Conservation (phyloP, 2,888 invertebrate genomes). For the Leucoptera coffeella region DNA sequence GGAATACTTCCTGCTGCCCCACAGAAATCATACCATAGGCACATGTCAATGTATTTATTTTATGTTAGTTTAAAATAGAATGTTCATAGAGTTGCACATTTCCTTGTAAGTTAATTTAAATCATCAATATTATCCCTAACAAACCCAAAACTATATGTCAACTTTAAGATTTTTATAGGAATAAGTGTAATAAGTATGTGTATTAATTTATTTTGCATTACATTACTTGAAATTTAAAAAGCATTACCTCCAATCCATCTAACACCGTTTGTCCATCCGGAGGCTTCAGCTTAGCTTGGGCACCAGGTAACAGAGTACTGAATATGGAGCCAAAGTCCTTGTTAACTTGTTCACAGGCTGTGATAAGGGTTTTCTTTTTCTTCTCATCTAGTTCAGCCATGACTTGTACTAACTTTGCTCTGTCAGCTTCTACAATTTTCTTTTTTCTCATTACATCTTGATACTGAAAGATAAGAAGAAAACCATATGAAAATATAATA, state of each 20-base stretch:
- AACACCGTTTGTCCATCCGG: constrained; percentile 67
- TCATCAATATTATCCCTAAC: too few species aligned
- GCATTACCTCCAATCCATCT: constrained; percentile 76
- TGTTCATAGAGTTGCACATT: too few species aligned
- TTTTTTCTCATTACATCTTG: constrained; percentile 65
- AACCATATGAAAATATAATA: neutral
- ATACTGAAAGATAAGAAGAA: constrained; percentile 36
- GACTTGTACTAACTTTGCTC: constrained; percentile 65
- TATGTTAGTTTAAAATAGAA: too few species aligned
- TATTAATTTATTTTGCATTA: too few species aligned
- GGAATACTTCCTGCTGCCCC: too few species aligned
- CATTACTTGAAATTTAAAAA: too few species aligned
- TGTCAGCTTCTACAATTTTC: constrained; percentile 67
- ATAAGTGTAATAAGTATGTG: too few species aligned
- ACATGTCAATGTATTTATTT: too few species aligned
- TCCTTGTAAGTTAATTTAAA: too few species aligned
- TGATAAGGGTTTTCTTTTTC: constrained; percentile 74
- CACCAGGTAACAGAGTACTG: constrained; percentile 82
- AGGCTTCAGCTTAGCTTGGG: constrained; percentile 79
- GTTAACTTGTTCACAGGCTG: constrained; percentile 66
- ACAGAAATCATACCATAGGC: too few species aligned
- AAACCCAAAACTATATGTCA: too few species aligned
- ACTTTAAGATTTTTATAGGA: too few species aligned
- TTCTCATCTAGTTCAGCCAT: constrained; percentile 87
- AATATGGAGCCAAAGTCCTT: constrained; percentile 94